Percentiles rank a stretch among this genome's conserved stretches.
Evolutionary conservation across 2,797 vertebrate species (phyloP).

Genomic region (Premnoplex brunnescens): DNA sequence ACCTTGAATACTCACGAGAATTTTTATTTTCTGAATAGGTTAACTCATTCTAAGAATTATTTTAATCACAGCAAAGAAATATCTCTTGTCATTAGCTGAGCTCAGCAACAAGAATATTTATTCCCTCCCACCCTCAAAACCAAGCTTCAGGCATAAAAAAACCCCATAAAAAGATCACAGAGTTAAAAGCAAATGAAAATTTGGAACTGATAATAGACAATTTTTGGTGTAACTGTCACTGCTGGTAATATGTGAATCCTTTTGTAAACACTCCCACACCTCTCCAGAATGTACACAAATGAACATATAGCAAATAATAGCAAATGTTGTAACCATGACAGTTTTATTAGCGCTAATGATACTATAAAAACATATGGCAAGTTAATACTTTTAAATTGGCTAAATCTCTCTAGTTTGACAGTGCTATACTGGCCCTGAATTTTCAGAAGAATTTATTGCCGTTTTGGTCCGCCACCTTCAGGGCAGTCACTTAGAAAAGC

Average conservation of each 20-base stretch:
- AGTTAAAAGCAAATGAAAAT: constrained; percentile 6
- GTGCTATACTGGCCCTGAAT: neutral
- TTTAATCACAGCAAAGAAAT: neutral
- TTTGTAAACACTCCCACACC: neutral
- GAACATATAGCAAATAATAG: neutral
- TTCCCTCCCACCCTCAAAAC: neutral
- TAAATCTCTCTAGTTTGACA: neutral
- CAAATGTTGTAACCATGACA: neutral
- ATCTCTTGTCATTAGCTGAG: neutral
- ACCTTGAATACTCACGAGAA: neutral
- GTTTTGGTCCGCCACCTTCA: neutral
- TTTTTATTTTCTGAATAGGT: neutral
- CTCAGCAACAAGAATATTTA: neutral
- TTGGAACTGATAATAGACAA: neutral
- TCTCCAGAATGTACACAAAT: neutral
- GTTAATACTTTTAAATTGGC: neutral
- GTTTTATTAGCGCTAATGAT: constrained; percentile 20
- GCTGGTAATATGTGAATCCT: neutral
- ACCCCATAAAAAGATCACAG: neutral
- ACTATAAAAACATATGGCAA: neutral
- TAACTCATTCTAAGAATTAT: neutral
- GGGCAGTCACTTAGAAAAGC: neutral
- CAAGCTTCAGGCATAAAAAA: neutral
- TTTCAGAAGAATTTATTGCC: neutral
- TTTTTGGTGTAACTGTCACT: neutral